Evolutionary conservation across 92 coral and sea anemone species (phyloP).

Genomic region (Siderastrea radians): DNA sequence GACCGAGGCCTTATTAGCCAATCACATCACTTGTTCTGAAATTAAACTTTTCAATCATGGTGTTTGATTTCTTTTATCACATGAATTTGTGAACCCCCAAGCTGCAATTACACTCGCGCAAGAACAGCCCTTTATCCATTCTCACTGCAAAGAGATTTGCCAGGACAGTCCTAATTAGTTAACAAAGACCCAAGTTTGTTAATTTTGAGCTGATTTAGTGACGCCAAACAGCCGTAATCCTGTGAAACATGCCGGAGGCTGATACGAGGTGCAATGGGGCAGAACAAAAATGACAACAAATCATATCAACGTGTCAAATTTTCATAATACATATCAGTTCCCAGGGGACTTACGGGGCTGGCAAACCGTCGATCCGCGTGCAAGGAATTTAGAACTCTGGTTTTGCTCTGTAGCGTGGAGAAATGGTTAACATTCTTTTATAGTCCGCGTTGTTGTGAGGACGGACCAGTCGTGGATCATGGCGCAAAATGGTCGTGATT

Average conservation of each 20-base stretch:
- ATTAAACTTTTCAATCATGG: constrained; percentile 42
- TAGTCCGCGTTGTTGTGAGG: constrained; percentile 10
- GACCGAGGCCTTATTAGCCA: constrained; percentile 22
- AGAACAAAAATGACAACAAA: constrained; percentile 53
- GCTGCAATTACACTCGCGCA: neutral
- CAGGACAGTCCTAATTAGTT: neutral
- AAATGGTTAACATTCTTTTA: constrained; percentile 46
- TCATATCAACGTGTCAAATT: constrained; percentile 62
- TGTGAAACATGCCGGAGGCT: constrained; percentile 19
- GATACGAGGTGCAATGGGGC: constrained; percentile 43
- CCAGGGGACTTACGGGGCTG: constrained; percentile 55
- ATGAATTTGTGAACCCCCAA: constrained; percentile 20
- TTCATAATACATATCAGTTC: constrained; percentile 55
- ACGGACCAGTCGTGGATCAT: constrained; percentile 27
- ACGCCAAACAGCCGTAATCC: constrained; percentile 27
- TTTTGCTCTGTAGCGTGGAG: constrained; percentile 4
- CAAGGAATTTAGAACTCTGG: constrained; percentile 25
- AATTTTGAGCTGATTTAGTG: constrained; percentile 24
- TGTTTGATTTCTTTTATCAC: constrained; percentile 40
- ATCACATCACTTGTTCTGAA: constrained; percentile 20
- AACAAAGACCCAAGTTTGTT: constrained; percentile 31
- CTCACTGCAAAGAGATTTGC: constrained; percentile 5
- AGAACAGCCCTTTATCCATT: neutral
- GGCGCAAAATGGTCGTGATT: constrained; percentile 58
- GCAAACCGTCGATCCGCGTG: constrained; percentile 41